Evolutionary conservation across 1,140 invertebrate species (phyloP).

Genomic region (Cydia splendana): DNA sequence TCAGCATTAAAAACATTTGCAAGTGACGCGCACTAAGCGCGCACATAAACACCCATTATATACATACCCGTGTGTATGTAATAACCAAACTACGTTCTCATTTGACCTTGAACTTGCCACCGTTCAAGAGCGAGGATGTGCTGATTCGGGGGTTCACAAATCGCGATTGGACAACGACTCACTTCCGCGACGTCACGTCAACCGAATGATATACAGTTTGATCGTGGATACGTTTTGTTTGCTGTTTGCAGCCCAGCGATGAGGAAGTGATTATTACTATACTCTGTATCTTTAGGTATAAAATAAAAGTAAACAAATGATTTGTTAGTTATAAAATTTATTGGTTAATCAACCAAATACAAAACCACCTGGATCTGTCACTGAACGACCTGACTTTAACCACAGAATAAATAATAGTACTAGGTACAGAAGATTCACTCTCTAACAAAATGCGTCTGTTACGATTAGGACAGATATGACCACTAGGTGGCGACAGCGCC

Average conservation of each 20-base stretch:
- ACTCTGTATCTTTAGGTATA: no score
- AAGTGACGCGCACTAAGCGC: not conserved
- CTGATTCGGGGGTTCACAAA: slow-evolving; percentile 6
- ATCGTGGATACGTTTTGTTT: not conserved
- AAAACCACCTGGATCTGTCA: no score
- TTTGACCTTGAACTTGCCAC: slow-evolving; percentile 2
- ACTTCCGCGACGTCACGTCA: not conserved
- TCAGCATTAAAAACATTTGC: no score
- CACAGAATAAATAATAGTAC: no score
- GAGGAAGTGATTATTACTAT: not conserved
- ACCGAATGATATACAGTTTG: not conserved
- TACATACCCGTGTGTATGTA: not conserved
- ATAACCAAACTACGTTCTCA: not conserved
- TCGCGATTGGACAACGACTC: slow-evolving; percentile 13
- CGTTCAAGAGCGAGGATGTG: slow-evolving; percentile 10
- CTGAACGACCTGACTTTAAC: no score
- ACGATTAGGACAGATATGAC: no score
- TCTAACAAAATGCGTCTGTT: no score
- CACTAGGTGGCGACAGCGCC: no score
- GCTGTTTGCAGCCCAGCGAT: not conserved
- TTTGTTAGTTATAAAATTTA: no score
- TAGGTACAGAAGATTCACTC: no score
- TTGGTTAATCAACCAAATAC: no score
- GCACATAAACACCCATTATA: not conserved
- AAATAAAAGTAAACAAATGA: no score